Conservation (phyloP, 2,888 invertebrate genomes). For the Zygaena filipendulae region DNA sequence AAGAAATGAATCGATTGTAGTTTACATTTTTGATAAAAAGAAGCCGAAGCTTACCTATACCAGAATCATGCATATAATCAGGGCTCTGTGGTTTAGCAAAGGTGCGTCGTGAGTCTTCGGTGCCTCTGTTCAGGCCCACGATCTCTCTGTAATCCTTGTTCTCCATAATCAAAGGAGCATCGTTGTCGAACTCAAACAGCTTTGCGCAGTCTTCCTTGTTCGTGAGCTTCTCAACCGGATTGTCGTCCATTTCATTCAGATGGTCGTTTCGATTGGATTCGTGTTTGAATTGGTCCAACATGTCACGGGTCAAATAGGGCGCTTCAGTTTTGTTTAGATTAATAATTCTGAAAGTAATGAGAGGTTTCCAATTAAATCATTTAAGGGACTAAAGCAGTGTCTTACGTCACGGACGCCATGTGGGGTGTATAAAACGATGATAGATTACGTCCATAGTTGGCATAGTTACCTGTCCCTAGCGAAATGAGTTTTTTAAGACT, state of each 20-base stretch:
- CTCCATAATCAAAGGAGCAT: constrained; percentile 60
- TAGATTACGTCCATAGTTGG: too few species aligned
- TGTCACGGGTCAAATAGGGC: constrained; percentile 50
- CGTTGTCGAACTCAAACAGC: constrained; percentile 70
- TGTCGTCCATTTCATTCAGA: constrained; percentile 39
- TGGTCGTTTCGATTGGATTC: constrained; percentile 34
- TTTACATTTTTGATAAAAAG: too few species aligned
- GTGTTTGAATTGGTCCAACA: constrained; percentile 40
- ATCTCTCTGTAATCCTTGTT: constrained; percentile 59
- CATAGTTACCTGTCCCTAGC: too few species aligned
- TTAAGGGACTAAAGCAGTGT: too few species aligned
- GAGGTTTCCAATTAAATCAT: background rate
- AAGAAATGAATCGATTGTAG: too few species aligned
- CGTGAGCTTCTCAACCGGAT: constrained; percentile 52
- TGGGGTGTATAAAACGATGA: too few species aligned
- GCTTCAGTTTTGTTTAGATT: constrained; percentile 57
- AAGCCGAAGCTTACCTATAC: constrained; percentile 57
- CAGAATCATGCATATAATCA: constrained; percentile 65
- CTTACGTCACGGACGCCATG: too few species aligned
- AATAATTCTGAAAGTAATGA: constrained; percentile 56
- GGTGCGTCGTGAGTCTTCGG: constrained; percentile 59
- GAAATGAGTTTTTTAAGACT: too few species aligned
- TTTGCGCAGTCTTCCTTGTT: constrained; percentile 58
- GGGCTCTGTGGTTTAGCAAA: constrained; percentile 61
- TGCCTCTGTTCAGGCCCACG: constrained; percentile 57